Base-by-base conservation (phyloP, 2,797 vertebrate genomes). In the Coreius guichenoti region DNA sequence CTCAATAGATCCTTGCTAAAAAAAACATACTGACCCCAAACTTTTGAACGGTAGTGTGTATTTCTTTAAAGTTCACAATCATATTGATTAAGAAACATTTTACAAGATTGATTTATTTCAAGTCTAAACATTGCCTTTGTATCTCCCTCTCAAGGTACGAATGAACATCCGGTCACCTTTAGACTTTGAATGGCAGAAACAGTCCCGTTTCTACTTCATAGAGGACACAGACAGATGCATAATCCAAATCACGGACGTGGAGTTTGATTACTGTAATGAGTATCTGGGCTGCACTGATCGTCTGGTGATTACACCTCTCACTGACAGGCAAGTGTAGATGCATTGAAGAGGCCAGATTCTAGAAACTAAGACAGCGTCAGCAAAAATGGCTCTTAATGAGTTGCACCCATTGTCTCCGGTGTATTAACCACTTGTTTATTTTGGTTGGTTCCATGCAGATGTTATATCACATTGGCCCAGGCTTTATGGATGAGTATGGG, bases 401-500 rank as follows among this genome's bases (percentile, higher is more conserved):
- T 74, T 23, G 5, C 31, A 31, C 26, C 11, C 82, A 56, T 67
- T 78, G 63, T 81, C 14, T 65, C 14, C 21, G n/a, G 8, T 19
- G 29, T 6, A 9, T 16, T 81, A 45, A 78, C 36, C 8, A 63
- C 76, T 39, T 45, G 36, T 63, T 79, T 63, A 63, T 73, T 72
- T 80, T 65, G 69, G 29, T 65, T 79, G 36, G 58, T 93, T 87
- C 88, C 92, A 17, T 73, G 7, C 89, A 97, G 97, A 85, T 97
- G 96, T 86, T 97, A 97, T n/a, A 97, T 97, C 92, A 97, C 96
- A 1, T 90, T 97, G 90, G 92, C 97, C 0, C 97, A 97, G 89
- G 96, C 97, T 76, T 90, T 97, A 86, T 95, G 95, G 39, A 97
- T 97, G 96, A 96, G 96, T 81, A 97, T 97, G 96, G 97, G 96